Evolutionary conservation across 2,113 vertebrate species (phyloP), one percentile per base, ranked within the genome.

Genomic region (Ursus arctos): DNA sequence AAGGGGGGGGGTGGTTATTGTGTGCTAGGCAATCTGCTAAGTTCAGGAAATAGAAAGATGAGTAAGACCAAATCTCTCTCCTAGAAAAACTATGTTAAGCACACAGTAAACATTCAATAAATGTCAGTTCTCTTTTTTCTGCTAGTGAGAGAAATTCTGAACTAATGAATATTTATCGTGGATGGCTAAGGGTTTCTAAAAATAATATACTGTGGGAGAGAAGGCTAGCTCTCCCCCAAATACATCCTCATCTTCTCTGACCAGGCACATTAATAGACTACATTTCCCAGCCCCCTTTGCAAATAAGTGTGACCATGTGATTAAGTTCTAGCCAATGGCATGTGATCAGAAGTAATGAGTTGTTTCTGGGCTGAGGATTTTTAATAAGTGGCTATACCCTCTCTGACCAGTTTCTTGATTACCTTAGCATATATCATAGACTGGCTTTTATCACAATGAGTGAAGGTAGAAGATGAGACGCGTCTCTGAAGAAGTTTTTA

Each of bases 91-190:
- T 67, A 21, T 86, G 90, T 14, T 92, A 92, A 92, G 43, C 33
- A 95, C 84, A 40, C 49, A 21, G 83, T 89, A 94, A 76, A 97
- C 63, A 57, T 72, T 90, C 57, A 83, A 87, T 80, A 95, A 97
- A 94, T 76, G 67, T 84, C 83, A 89, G 6, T 82, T 94, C 40
- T 88, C 47, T 72, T 93, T 87, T 94, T 95, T 80, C 19, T 85
- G 22, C 43, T 57, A 55, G 12, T 88, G 49, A 76, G 55, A 93
- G 79, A 93, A 91, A 61, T 85, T 96, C 51, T 59, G 10, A 71
- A 72, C 93, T 91, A 63, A 86, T 88, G 59, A 85, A 91, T 94
- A 84, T 89, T 97, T 95, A 77, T 91, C 84, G 22, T 86, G 79
- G 74, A 79, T 88, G 76, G 19, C 11, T 91, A 65, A 81, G 22